Conservation (phyloP, 2,888 invertebrate species). For the Euzophera pinguis region DNA sequence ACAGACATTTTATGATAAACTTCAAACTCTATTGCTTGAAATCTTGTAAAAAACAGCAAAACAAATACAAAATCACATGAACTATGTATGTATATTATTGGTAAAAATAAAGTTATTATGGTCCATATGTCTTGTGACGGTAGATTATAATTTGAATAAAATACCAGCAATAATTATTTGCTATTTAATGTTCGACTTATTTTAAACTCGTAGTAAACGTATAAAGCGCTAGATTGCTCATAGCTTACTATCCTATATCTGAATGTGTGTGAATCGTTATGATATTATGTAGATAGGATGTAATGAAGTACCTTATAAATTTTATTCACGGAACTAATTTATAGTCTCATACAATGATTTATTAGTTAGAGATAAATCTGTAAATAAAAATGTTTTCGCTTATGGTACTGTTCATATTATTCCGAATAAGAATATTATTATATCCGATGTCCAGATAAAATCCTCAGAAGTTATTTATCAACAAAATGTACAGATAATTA, state of each 20-base stretch:
- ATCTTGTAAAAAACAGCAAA: background rate
- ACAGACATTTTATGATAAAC: background rate
- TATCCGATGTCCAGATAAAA: conserved; percentile 58
- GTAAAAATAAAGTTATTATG: too few relatives aligned
- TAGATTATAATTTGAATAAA: background rate
- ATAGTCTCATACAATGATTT: conserved; percentile 34
- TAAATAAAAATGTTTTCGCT: conserved; percentile 59
- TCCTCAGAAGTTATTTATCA: conserved; percentile 68
- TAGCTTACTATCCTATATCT: conserved; percentile 23
- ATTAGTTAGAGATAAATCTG: conserved; percentile 46
- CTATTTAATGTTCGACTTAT: conserved; percentile 8
- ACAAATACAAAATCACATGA: background rate
- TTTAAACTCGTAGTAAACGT: conserved; percentile 13
- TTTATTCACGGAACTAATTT: conserved; percentile 33
- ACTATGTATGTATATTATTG: background rate
- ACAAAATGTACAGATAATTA: conserved; percentile 74
- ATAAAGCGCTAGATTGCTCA: conserved; percentile 16
- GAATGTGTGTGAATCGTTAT: conserved; percentile 39
- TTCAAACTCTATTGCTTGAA: background rate
- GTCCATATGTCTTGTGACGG: too few relatives aligned
- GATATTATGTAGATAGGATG: conserved; percentile 44
- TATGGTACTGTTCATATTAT: conserved; percentile 39
- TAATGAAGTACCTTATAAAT: conserved; percentile 52
- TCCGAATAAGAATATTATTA: conserved; percentile 42
- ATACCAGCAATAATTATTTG: conserved; percentile 1